phyloP scores from a whole-genome alignment of 2,113 vertebrate species.

The Rhabdornis inornatus region DNA sequence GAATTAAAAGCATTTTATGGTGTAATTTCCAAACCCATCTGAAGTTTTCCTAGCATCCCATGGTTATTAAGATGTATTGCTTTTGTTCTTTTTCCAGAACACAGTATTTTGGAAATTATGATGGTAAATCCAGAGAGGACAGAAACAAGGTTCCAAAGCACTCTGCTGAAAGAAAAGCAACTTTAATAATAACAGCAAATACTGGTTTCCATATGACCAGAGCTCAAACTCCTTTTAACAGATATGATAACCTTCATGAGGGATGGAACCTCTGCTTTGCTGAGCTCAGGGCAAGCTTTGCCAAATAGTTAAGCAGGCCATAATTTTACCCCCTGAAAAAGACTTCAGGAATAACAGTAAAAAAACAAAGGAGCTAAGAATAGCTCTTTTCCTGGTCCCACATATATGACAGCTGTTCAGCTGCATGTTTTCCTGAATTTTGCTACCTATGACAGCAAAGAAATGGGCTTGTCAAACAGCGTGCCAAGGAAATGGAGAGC shows the following conservation, averaged over 20 bases:
- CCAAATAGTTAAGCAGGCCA: not conserved
- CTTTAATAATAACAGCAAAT: not conserved
- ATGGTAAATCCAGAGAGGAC: conserved; percentile 6
- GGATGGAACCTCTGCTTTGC: not conserved
- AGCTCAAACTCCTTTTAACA: conserved; percentile 16
- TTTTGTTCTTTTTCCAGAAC: conserved; percentile 37
- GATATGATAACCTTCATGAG: not conserved
- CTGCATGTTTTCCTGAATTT: not conserved
- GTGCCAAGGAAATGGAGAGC: not conserved
- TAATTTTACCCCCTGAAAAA: not conserved
- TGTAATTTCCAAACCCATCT: not conserved
- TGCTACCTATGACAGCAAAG: conserved; percentile 19
- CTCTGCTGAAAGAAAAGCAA: not conserved
- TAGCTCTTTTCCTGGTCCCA: not conserved
- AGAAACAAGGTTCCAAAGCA: not conserved
- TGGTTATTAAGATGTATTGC: conserved; percentile 11
- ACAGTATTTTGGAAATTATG: not conserved
- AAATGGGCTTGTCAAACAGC: not conserved
- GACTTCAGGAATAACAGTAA: not conserved
- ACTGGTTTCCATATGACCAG: not conserved
- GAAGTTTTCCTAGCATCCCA: not conserved
- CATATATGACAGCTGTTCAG: not conserved
- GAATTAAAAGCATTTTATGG: conserved; percentile 6
- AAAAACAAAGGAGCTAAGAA: not conserved
- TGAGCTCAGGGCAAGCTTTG: not conserved